Percentiles rank a stretch among this genome's conserved stretches.
These are phyloP conservation scores for Drosophila histrio DNA, from an alignment of 2,888 invertebrate genomes.

Conservation along the genomic window DNA sequence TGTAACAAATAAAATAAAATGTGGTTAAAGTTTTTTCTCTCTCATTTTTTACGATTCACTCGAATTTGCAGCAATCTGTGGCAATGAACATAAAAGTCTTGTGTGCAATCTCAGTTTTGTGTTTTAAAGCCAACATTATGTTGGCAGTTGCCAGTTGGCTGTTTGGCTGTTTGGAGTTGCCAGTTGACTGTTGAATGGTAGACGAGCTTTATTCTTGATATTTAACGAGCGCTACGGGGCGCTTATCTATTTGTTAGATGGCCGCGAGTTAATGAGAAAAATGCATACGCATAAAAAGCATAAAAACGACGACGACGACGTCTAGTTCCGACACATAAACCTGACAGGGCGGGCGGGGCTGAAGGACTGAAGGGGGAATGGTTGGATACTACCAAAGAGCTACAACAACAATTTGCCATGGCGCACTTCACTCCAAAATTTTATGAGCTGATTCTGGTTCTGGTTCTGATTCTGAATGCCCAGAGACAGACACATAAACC, in stretches of 20 bases:
- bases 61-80: slow-evolving; percentile 17
- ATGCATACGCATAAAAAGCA: slow-evolving; percentile 64
- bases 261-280: slow-evolving; percentile 70
- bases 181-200: slow-evolving; percentile 18
- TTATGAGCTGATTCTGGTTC: slow-evolving; percentile 48
- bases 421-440: slow-evolving; percentile 40
- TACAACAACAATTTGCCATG: slow-evolving; percentile 23
- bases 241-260: slow-evolving; percentile 64
- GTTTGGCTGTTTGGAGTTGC: too few species aligned
- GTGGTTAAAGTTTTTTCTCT: not conserved
- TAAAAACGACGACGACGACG: slow-evolving; percentile 63
- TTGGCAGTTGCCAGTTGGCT: slow-evolving; percentile 23
- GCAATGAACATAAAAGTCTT: slow-evolving; percentile 26
- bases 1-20: slow-evolving; percentile 12
- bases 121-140: slow-evolving; percentile 44
- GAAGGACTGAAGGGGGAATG: too few species aligned
- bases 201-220: slow-evolving; percentile 37
- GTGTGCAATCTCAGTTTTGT: slow-evolving; percentile 26
- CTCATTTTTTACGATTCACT: not conserved
- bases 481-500: slow-evolving; percentile 67
- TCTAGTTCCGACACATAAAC: slow-evolving; percentile 73
- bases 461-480: slow-evolving; percentile 6
- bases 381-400: slow-evolving; percentile 7
- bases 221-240: slow-evolving; percentile 60
- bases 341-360: slow-evolving; percentile 5